Evolutionary conservation across 2,113 vertebrate species (phyloP).

Genomic region (Cariama cristata): DNA sequence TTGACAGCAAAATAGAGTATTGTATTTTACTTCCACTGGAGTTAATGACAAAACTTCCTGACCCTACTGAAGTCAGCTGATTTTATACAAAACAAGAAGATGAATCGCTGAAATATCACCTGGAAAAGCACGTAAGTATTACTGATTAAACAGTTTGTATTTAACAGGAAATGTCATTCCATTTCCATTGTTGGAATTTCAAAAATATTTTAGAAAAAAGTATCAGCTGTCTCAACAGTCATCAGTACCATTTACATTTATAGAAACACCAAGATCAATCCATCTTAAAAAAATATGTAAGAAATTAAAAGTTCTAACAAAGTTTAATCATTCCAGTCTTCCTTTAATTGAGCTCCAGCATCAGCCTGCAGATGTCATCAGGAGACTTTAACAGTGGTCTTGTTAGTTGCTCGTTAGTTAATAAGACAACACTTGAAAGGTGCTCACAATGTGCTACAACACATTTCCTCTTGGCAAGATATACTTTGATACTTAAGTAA

Average conservation of each 20-base stretch:
- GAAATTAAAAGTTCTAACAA: slow-evolving; percentile 22
- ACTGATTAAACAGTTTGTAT: not conserved
- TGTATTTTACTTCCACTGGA: slow-evolving; percentile 38
- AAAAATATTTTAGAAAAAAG: not conserved
- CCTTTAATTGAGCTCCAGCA: slow-evolving; percentile 20
- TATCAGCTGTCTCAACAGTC: slow-evolving; percentile 29
- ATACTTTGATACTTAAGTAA: not conserved
- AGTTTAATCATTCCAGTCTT: slow-evolving; percentile 7
- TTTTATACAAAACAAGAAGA: slow-evolving; percentile 28
- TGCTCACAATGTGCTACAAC: not conserved
- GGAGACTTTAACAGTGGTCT: not conserved
- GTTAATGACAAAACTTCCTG: not conserved
- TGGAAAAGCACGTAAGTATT: not conserved
- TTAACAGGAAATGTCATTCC: slow-evolving; percentile 1
- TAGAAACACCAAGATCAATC: not conserved
- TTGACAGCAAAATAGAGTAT: slow-evolving; percentile 30
- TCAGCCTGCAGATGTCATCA: not conserved
- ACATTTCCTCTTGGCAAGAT: not conserved
- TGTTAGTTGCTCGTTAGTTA: slow-evolving; percentile 19
- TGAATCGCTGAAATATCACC: not conserved
- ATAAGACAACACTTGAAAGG: not conserved
- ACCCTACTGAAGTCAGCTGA: not conserved
- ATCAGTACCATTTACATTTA: slow-evolving; percentile 12
- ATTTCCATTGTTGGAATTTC: not conserved
- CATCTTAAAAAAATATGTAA: not conserved